A percentile compares a stretch with the other conserved stretches of the same genome.
Conservation (phyloP, 2,113 vertebrate genomes). For the Pluvianellus socialis region DNA sequence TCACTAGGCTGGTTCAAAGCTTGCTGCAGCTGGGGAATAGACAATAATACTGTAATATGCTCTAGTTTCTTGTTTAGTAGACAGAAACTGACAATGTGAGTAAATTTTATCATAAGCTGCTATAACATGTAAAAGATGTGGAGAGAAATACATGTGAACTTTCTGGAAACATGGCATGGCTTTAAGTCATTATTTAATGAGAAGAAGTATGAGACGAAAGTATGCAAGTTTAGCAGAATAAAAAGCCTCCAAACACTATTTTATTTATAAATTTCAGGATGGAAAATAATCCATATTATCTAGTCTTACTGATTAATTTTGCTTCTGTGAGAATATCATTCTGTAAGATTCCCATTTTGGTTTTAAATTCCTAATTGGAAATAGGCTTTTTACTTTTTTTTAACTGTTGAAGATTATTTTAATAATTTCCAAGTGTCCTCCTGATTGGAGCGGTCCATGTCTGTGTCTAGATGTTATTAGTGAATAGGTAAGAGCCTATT, state of each 20-base stretch:
- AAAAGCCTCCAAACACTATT: neutral
- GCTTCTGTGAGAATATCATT: neutral
- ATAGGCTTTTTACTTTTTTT: neutral
- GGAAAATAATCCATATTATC: neutral
- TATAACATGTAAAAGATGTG: neutral
- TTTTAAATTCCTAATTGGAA: neutral
- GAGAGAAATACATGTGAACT: neutral
- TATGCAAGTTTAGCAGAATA: neutral
- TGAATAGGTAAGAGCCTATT: neutral
- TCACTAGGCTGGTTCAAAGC: neutral
- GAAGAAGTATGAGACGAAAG: neutral
- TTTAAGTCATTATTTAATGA: neutral
- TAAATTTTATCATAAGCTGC: neutral
- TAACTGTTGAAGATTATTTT: neutral
- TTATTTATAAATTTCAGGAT: neutral
- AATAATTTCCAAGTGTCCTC: neutral
- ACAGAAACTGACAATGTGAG: neutral
- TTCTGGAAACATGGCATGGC: neutral
- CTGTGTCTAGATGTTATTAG: neutral
- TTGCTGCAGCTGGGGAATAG: neutral
- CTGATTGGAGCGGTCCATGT: too few species aligned
- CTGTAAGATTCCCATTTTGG: neutral
- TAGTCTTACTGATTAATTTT: neutral
- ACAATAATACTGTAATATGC: neutral
- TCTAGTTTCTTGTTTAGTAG: neutral